A percentile compares a stretch with the other conserved stretches of the same genome.
Evolutionary conservation across 2,797 vertebrate species (phyloP).

Genomic region (Fundulus diaphanus): DNA sequence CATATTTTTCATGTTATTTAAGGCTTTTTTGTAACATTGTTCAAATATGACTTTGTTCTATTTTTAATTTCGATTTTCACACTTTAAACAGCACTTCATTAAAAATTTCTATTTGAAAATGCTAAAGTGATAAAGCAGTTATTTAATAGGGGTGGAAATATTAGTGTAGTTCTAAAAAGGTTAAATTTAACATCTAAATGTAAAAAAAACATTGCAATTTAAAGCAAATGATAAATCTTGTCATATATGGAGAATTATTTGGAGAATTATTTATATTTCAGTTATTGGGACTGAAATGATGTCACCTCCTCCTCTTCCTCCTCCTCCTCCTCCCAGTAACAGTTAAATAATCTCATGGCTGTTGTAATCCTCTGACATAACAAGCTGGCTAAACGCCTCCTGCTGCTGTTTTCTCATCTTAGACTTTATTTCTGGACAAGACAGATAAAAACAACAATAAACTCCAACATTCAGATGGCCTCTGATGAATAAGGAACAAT

Average conservation of each 20-base stretch:
- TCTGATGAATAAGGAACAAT: not conserved
- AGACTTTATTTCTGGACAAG: slow-evolving; percentile 80
- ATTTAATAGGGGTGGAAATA: too few species aligned
- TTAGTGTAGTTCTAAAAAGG: too few species aligned
- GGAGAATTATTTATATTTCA: not conserved
- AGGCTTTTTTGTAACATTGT: not conserved
- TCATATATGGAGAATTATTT: not conserved
- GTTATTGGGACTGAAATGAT: slow-evolving; percentile 8
- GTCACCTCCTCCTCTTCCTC: slow-evolving; percentile 6
- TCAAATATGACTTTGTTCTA: not conserved
- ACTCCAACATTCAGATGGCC: not conserved
- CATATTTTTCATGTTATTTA: too few species aligned
- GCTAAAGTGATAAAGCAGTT: not conserved
- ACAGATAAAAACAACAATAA: slow-evolving; percentile 20
- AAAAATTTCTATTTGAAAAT: not conserved
- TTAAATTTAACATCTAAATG: too few species aligned
- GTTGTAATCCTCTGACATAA: slow-evolving; percentile 71
- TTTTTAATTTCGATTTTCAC: not conserved
- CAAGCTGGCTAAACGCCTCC: slow-evolving; percentile 52
- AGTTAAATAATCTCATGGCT: slow-evolving; percentile 67
- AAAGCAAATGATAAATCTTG: not conserved
- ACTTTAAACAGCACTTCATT: not conserved
- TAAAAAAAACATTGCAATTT: not conserved
- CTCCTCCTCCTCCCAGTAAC: slow-evolving; percentile 11
- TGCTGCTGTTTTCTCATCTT: slow-evolving; percentile 74